These are phyloP conservation scores for Buathra laborator DNA, from an alignment of 2,888 invertebrate species.

Conservation along the genomic window DNA sequence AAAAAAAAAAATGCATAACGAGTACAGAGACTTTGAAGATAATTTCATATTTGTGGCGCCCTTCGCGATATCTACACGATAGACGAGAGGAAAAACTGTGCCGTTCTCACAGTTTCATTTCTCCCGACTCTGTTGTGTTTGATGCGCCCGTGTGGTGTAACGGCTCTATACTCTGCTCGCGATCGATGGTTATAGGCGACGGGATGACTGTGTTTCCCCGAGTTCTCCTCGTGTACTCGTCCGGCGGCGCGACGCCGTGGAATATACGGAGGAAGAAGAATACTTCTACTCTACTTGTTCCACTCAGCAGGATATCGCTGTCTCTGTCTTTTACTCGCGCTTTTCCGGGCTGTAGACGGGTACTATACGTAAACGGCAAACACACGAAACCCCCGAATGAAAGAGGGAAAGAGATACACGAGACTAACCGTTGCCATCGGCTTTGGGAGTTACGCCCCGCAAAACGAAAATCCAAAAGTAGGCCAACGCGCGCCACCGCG, in stretches of 20 bases:
- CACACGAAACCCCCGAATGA: conserved; percentile 11
- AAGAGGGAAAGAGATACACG: conserved; percentile 12
- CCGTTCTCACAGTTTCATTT: neutral
- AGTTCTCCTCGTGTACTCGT: conserved; percentile 36
- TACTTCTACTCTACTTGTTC: conserved; percentile 33
- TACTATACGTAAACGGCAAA: neutral
- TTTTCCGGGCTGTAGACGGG: neutral
- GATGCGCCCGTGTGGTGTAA: neutral
- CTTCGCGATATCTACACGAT: no score
- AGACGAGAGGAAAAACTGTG: no score
- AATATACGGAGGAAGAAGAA: conserved; percentile 14
- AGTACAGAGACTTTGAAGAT: no score
- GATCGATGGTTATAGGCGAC: conserved; percentile 72
- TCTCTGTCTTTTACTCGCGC: conserved; percentile 20
- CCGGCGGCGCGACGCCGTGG: conserved; percentile 19
- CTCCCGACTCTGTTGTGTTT: conserved; percentile 6
- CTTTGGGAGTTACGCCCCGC: conserved; percentile 35
- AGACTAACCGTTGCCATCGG: conserved; percentile 30
- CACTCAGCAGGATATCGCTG: conserved; percentile 6
- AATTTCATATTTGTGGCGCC: no score
- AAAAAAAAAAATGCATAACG: no score
- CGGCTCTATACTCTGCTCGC: neutral
- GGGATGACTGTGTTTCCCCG: conserved; percentile 66
- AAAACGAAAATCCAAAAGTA: conserved; percentile 65
- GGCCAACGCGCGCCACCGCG: conserved; percentile 56